phyloP scores from a whole-genome alignment of 1,140 invertebrate genomes.

The Panulirus ornatus region DNA sequence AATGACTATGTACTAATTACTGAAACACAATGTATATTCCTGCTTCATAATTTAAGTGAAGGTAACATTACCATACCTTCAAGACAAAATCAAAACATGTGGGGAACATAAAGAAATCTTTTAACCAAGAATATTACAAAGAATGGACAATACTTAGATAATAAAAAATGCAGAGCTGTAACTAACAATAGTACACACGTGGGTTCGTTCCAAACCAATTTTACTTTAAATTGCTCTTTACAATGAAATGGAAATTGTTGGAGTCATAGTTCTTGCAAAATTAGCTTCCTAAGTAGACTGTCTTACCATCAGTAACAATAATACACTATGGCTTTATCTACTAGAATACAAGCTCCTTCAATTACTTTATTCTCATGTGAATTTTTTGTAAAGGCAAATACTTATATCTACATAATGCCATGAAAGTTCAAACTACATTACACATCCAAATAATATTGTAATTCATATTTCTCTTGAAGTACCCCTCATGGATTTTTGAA shows the following conservation, averaged over 20 bases:
- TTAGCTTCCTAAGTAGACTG: background rate
- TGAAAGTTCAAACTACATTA: background rate
- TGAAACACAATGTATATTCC: too few relatives aligned
- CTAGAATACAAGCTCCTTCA: background rate
- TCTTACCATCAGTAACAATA: background rate
- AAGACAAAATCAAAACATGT: too few relatives aligned
- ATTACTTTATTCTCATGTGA: background rate
- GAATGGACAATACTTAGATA: too few relatives aligned
- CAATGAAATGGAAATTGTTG: background rate
- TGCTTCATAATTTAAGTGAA: too few relatives aligned
- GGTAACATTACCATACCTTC: too few relatives aligned
- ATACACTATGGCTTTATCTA: background rate
- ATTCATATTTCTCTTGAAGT: background rate
- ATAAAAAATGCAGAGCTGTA: too few relatives aligned
- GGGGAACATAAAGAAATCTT: too few relatives aligned
- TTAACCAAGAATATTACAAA: too few relatives aligned
- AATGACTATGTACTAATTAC: too few relatives aligned
- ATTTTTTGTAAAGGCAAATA: background rate
- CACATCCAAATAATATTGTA: background rate
- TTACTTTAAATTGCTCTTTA: too few relatives aligned
- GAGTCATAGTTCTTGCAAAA: background rate
- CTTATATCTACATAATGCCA: background rate
- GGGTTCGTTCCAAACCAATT: too few relatives aligned
- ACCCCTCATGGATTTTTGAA: background rate
- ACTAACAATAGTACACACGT: too few relatives aligned